A percentile compares a stretch with the other conserved stretches of the same genome.
phyloP scores from a whole-genome alignment of 2,113 vertebrate species.

The Cryptomyrus ogoouensis region DNA sequence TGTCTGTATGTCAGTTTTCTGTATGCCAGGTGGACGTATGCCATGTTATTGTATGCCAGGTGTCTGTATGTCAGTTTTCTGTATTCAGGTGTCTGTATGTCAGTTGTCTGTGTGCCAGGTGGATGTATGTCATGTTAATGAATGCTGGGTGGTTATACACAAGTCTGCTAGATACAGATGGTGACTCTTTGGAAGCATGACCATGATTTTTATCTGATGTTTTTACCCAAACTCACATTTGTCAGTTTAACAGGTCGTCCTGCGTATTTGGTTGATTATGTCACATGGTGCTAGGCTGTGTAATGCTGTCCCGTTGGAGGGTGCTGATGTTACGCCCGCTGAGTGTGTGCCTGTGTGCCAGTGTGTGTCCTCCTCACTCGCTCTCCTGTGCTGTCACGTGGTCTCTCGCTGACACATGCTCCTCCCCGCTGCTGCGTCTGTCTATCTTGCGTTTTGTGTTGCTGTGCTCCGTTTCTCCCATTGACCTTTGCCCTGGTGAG shows the following conservation, averaged over 20 bases:
- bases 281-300: background rate
- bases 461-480: background rate
- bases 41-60: no score
- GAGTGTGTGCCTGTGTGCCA: background rate
- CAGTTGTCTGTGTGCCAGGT: background rate
- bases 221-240: background rate
- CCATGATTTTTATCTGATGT: background rate
- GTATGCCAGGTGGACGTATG: background rate
- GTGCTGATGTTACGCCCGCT: background rate
- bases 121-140: background rate
- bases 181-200: background rate
- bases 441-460: background rate
- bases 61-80: no score
- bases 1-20: background rate
- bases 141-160: background rate
- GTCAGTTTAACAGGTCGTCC: background rate
- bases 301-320: background rate
- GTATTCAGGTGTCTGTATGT: no score
- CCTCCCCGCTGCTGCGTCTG: background rate
- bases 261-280: background rate
- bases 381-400: constrained; percentile 1
- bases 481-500: constrained; percentile 8
- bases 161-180: background rate
- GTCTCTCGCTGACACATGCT: background rate
- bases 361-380: constrained; percentile 6